Evolutionary conservation across 2,797 vertebrate species (phyloP), one percentile per base, ranked within the genome.

Genomic region (Esox lucius): DNA sequence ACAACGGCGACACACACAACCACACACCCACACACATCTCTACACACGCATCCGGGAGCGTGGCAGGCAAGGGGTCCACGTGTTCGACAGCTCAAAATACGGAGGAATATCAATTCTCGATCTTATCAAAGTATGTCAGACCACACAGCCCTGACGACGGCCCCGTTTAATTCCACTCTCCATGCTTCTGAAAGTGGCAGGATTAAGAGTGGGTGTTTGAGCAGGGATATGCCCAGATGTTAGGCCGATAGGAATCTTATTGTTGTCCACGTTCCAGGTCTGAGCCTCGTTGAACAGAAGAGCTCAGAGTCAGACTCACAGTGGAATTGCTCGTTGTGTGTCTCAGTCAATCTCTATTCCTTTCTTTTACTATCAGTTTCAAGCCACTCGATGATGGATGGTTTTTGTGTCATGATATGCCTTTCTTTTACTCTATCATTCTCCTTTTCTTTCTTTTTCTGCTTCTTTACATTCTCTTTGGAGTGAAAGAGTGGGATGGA

Each of bases 161-260:
- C 0, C 66, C 73, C 83, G 77, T 84, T 84, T 81, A 82, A 90
- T 88, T 84, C 85, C 80, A 71, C 68, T 82, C 78, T 71, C 70
- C 65, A 67, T 78, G 79, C 69, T 83, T 85, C 79, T 88, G 84
- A 90, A 88, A 89, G 87, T 5, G 0, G 48, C 75, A 82, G 86
- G 84, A 88, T 89, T 88, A 82, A 80, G 28, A 53, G 4, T 53
- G 46, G 22, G 76, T 81, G 61, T 78, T 75, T 66, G n/a, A 67
- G 81, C 72, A 24, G 53, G 73, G 66, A 28, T 59, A 33, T 8
- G 3, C 56, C 59, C 79, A 86, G 80, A 87, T 86, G 78, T 87
- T 81, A 85, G 75, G 78, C 31, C 56, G 85, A 90, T 89, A 85
- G 79, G 81, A 84, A 89, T 91, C 87, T 86, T 77, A 78, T 77